Base-by-base conservation (phyloP, 2,113 vertebrate genomes). In the Dunckerocampus dactyliophorus region DNA sequence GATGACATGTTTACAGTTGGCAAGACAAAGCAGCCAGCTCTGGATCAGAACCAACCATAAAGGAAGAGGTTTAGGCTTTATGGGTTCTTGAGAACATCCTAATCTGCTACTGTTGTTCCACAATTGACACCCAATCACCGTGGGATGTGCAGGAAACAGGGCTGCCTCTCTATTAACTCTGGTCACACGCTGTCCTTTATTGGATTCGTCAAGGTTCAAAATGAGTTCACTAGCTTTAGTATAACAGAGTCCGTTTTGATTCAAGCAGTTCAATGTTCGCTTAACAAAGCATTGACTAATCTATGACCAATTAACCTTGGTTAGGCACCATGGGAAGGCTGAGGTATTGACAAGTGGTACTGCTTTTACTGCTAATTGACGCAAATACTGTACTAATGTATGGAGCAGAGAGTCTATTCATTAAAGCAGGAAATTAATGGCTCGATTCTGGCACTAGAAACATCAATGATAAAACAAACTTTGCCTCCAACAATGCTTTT, bases 91-190 rank as follows among this genome's bases (percentile, higher is more conserved):
- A 61, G 45, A 58, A 56, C 73, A 74, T 65, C 61, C 65, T 62
- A 62, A 74, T 68, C 53, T 15, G 19, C 65, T 46, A 50, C 56
- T 68, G 59, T 57, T 66, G 46, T 59, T 69, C 62, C 21, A 54
- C 6, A 1, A 53, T 56, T 72, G 74, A 80, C 76, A 82, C 61
- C 75, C 75, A 72, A 78, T 78, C 82, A 80, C 76, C 68, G 71
- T 9, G 11, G 53, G 71, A 62, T 49, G 34, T 52, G 57, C 46
- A 62, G 54, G 64, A 63, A 59, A 60, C 66, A 67, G 71, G 68
- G 46, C 21, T 56, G 34, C n/a, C 34, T 48, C 45, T 64, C 69
- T 71, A 46, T 13, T 31, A 31, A 5, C 72, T 69, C 39, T 49
- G 60, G 56, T 67, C 50, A 62, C 47, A 61, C 21, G 4, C 0